A percentile compares a stretch with the other conserved stretches of the same genome.
Conservation (phyloP, 2,113 vertebrate species). For the Apaloderma vittatum region DNA sequence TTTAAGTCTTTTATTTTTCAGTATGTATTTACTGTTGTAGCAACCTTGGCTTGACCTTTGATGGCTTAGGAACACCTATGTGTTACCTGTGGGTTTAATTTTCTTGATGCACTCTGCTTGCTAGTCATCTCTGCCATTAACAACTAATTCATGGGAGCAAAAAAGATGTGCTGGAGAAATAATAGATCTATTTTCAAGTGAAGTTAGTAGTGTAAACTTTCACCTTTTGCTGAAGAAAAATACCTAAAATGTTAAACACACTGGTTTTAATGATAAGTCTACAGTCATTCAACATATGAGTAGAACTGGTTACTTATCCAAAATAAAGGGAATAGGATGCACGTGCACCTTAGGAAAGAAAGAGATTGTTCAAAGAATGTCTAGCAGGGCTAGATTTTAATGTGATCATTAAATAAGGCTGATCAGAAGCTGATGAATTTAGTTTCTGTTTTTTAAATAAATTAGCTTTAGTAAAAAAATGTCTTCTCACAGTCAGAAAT, state of each 20-base stretch:
- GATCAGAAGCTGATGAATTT: not conserved
- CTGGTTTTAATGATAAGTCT: not conserved
- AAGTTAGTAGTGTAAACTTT: not conserved
- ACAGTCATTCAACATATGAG: not conserved
- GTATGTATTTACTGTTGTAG: not conserved
- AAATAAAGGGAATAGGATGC: not conserved
- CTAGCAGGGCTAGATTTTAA: not conserved
- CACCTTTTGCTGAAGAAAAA: not conserved
- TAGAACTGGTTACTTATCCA: not conserved
- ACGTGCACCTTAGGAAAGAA: not conserved
- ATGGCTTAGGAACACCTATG: not conserved
- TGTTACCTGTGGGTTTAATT: not conserved
- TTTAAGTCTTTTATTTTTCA: not conserved
- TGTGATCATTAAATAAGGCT: not conserved
- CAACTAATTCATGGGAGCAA: not conserved
- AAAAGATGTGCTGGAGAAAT: not conserved
- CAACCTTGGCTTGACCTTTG: not conserved
- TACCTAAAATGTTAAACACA: not conserved
- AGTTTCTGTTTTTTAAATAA: not conserved
- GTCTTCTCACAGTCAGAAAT: not conserved
- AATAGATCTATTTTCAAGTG: not conserved
- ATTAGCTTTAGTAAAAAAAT: not conserved
- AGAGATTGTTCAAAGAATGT: not conserved
- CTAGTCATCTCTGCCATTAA: not conserved
- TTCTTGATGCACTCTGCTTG: not conserved